A percentile compares a stretch with the other conserved stretches of the same genome.
Evolutionary conservation across 2,888 invertebrate genomes (phyloP).

Genomic region (Sphecodes monilicornis): DNA sequence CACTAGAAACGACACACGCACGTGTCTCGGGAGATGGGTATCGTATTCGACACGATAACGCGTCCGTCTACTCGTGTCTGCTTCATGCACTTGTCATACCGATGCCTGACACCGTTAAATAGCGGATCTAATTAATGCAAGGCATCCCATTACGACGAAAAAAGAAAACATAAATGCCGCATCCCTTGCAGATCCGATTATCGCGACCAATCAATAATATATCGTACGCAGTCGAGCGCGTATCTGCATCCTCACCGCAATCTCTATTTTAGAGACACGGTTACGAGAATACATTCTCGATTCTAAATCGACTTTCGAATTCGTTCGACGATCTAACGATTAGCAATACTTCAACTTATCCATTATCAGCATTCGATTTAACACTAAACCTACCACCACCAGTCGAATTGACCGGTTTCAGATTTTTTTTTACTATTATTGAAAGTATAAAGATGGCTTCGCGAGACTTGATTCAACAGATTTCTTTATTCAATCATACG

Average conservation of each 20-base stretch:
- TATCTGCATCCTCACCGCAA: not conserved
- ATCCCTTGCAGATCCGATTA: not conserved
- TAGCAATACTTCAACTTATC: too few relatives aligned
- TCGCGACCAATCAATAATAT: not conserved
- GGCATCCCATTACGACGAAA: constrained; percentile 45
- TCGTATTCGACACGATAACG: constrained; percentile 50
- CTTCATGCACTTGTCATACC: constrained; percentile 43
- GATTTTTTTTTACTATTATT: too few relatives aligned
- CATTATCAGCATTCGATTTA: too few relatives aligned
- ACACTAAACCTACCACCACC: too few relatives aligned
- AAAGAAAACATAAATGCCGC: constrained; percentile 6
- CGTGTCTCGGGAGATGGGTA: constrained; percentile 51
- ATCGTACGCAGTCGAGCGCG: not conserved
- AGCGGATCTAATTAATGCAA: constrained; percentile 51
- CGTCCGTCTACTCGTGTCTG: constrained; percentile 33
- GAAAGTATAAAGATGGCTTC: too few relatives aligned
- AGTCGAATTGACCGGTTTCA: too few relatives aligned
- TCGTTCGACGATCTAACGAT: not conserved
- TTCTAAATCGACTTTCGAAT: not conserved
- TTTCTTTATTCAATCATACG: too few relatives aligned
- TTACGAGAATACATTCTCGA: not conserved
- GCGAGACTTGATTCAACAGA: too few relatives aligned
- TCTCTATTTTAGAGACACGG: not conserved
- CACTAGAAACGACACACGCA: constrained; percentile 50
- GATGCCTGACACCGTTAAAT: constrained; percentile 49